Percentiles rank a stretch among this genome's conserved stretches.
Conservation (phyloP, 2,113 vertebrate genomes). For the Struthidea cinerea region DNA sequence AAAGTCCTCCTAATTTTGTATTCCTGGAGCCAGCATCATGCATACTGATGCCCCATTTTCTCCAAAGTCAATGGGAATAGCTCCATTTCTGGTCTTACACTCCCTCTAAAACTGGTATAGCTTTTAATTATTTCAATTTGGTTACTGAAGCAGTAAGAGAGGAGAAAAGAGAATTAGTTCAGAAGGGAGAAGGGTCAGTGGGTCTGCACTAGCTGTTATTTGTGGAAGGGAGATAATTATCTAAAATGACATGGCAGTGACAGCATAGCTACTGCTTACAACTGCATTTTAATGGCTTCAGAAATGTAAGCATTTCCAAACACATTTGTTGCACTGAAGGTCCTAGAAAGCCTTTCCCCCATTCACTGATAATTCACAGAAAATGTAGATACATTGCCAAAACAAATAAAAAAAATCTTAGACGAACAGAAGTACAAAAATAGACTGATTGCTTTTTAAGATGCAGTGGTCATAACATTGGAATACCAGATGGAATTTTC, state of each 20-base stretch:
- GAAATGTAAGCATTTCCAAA: neutral
- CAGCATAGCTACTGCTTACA: neutral
- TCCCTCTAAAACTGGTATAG: neutral
- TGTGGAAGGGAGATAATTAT: neutral
- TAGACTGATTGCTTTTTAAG: conserved; percentile 50
- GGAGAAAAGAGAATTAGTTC: neutral
- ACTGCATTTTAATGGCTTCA: neutral
- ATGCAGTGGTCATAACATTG: neutral
- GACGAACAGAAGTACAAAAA: conserved; percentile 19
- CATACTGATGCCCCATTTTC: neutral
- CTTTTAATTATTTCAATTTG: neutral
- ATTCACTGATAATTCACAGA: conserved; percentile 1
- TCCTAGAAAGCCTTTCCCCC: conserved; percentile 14
- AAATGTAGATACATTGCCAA: conserved; percentile 15
- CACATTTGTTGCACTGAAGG: neutral
- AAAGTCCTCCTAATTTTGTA: neutral
- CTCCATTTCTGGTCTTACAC: neutral
- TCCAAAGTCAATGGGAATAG: neutral
- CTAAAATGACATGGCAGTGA: neutral
- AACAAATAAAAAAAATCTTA: conserved; percentile 16
- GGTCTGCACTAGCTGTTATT: neutral
- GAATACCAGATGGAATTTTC: conserved; percentile 32
- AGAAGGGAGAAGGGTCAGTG: neutral
- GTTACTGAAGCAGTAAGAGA: neutral
- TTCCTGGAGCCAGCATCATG: neutral